Conservation (phyloP, 2,888 invertebrate genomes). For the Tenodera sinensis region DNA sequence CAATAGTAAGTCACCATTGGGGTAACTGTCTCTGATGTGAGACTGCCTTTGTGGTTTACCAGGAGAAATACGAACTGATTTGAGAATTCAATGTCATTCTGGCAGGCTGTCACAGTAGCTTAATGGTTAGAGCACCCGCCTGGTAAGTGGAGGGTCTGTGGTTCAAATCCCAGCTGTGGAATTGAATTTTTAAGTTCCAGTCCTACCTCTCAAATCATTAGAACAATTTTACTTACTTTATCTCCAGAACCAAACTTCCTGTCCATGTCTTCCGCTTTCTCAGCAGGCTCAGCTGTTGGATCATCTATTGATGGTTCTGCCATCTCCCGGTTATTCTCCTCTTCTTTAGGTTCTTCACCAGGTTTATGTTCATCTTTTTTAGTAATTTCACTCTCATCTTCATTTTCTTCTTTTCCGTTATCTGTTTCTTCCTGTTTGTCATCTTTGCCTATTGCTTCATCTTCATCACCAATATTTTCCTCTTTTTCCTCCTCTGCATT, state of each 20-base stretch:
- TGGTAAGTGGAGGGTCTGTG: no score
- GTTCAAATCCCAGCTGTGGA: no score
- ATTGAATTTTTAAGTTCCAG: no score
- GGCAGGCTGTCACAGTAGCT: no score
- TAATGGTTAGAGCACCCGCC: no score
- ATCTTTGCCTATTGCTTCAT: slow-evolving; percentile 23
- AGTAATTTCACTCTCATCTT: slow-evolving; percentile 42
- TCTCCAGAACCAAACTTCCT: slow-evolving; percentile 47
- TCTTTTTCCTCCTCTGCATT: slow-evolving; percentile 34
- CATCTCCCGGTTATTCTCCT: slow-evolving; percentile 40
- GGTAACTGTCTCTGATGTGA: no score
- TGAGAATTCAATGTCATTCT: no score
- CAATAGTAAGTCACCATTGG: no score
- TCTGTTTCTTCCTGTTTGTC: slow-evolving; percentile 36
- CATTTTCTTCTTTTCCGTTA: slow-evolving; percentile 35
- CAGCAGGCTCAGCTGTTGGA: slow-evolving; percentile 36
- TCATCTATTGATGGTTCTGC: slow-evolving; percentile 48
- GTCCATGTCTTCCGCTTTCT: slow-evolving; percentile 38
- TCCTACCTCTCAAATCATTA: no score
- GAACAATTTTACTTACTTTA: slow-evolving; percentile 40
- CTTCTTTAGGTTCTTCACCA: slow-evolving; percentile 38
- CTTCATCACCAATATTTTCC: slow-evolving; percentile 35
- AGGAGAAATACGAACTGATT: no score
- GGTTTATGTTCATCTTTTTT: slow-evolving; percentile 41
- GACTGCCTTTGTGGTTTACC: no score